Conservation (phyloP, 2,888 invertebrate genomes). For the Ryuthela nishihirai region DNA sequence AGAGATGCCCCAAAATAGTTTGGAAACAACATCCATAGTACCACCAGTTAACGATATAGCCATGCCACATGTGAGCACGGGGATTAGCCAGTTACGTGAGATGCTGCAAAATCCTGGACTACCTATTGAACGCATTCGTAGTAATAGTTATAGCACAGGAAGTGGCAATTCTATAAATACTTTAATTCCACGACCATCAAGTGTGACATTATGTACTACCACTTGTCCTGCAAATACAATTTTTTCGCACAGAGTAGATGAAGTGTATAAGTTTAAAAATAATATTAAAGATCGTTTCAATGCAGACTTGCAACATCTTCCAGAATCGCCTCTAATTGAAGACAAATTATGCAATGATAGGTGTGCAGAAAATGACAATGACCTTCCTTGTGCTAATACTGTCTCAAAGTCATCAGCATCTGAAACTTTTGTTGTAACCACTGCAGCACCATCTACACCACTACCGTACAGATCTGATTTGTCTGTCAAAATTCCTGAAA, state of each 20-base stretch:
- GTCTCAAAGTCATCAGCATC: not conserved
- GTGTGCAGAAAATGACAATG: not conserved
- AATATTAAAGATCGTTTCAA: conserved; percentile 82
- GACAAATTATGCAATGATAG: not conserved
- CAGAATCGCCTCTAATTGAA: not conserved
- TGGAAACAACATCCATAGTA: too few relatives aligned
- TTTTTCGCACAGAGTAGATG: conserved; percentile 7
- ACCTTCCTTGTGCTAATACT: not conserved
- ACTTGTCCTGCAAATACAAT: not conserved
- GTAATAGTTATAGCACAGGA: not conserved
- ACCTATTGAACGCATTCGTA: not conserved
- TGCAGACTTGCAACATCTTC: conserved; percentile 46
- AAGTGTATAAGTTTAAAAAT: conserved; percentile 82
- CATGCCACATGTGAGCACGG: too few relatives aligned
- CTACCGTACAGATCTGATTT: not conserved
- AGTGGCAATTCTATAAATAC: not conserved
- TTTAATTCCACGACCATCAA: too few relatives aligned
- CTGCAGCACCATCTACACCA: not conserved
- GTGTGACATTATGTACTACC: not conserved
- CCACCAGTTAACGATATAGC: too few relatives aligned
- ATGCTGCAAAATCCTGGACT: conserved; percentile 28
- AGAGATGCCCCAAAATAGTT: too few relatives aligned
- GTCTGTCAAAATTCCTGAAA: not conserved
- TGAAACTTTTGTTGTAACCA: not conserved
- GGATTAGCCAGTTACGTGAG: conserved; percentile 31